phyloP scores from a whole-genome alignment of 2,888 invertebrate genomes.

The Oxycera nigricornis region DNA sequence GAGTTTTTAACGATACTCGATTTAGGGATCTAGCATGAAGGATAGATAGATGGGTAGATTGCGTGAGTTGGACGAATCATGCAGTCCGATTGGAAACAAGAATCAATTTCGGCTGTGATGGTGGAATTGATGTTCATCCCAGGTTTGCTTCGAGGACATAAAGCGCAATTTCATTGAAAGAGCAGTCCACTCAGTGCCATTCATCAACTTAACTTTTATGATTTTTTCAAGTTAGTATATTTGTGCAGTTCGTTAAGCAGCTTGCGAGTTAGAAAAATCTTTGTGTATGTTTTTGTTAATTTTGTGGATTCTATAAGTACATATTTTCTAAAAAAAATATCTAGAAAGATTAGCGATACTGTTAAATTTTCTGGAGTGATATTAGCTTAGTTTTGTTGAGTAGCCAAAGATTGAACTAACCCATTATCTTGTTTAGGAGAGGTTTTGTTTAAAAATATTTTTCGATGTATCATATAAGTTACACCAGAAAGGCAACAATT shows the following conservation, averaged over 20 bases:
- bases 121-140: not conserved
- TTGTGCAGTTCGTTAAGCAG: not conserved
- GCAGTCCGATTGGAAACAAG: conserved; percentile 32
- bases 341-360: no score
- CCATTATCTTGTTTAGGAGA: no score
- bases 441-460: no score
- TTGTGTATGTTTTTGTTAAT: not conserved
- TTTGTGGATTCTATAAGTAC: no score
- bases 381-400: no score
- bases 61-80: conserved; percentile 13
- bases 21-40: not conserved
- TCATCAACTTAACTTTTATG: conserved; percentile 32
- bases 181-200: not conserved
- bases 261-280: not conserved
- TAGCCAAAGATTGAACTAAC: no score
- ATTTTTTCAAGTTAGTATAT: not conserved
- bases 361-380: no score
- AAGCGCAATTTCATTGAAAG: not conserved
- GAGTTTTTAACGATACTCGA: not conserved
- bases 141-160: not conserved
- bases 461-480: no score
- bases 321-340: no score
- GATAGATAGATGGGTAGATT: not conserved
- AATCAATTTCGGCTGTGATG: conserved; percentile 35
- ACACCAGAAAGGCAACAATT: no score